phyloP scores from a whole-genome alignment of 2,797 vertebrate species.

The Synanceia verrucosa region DNA sequence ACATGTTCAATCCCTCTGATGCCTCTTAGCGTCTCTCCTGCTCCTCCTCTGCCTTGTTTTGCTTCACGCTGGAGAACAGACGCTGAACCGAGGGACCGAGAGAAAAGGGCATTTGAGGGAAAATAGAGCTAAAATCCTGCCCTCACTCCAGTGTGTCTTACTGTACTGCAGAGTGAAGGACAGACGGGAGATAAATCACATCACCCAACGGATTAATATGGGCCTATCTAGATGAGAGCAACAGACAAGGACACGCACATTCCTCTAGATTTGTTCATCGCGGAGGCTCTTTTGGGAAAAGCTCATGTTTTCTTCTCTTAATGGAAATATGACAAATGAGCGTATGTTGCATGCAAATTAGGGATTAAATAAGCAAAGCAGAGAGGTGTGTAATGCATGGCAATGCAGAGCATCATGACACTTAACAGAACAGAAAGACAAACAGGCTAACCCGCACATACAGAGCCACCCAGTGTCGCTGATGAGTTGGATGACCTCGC shows the following conservation, averaged over 20 bases:
- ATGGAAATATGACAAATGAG: conserved; percentile 48
- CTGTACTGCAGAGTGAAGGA: conserved; percentile 69
- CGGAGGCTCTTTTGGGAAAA: conserved; percentile 20
- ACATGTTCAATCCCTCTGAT: neutral
- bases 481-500: conserved; percentile 60
- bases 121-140: conserved; percentile 52
- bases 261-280: conserved; percentile 23
- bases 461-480: conserved; percentile 11
- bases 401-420: conserved; percentile 15
- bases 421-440: conserved; percentile 12
- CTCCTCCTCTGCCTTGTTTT: conserved; percentile 26
- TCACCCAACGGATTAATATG: conserved; percentile 65
- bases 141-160: conserved; percentile 53
- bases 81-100: conserved; percentile 2
- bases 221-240: conserved; percentile 47
- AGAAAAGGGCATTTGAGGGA: conserved; percentile 48
- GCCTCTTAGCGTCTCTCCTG: conserved; percentile 2
- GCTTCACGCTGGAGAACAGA: conserved; percentile 11
- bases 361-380: conserved; percentile 30
- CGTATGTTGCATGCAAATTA: conserved; percentile 25
- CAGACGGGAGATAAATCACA: conserved; percentile 73
- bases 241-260: conserved; percentile 56
- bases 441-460: neutral
- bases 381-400: neutral
- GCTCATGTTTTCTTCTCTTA: conserved; percentile 27